A percentile compares a stretch with the other conserved stretches of the same genome.
Evolutionary conservation across 2,888 invertebrate genomes (phyloP).

Genomic region (Lycaena phlaeas): DNA sequence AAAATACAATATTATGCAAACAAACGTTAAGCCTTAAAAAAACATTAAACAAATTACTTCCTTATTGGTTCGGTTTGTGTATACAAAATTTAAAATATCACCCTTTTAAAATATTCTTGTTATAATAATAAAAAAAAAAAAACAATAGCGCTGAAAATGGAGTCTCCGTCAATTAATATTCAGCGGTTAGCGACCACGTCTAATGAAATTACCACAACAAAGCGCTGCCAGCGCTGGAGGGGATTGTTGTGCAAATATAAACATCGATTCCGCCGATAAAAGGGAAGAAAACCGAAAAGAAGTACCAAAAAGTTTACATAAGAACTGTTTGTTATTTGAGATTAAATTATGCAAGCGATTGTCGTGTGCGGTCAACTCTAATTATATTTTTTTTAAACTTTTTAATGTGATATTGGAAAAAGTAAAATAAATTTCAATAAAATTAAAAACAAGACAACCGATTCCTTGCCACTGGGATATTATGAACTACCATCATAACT

Average conservation of each 20-base stretch:
- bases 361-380: neutral
- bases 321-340: constrained; percentile 15
- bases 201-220: constrained; percentile 69
- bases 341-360: constrained; percentile 2
- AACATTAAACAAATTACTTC: too few relatives aligned
- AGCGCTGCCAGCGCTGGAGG: constrained; percentile 39
- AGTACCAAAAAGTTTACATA: constrained; percentile 15
- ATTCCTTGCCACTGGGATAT: too few relatives aligned
- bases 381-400: too few relatives aligned
- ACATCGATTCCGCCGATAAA: constrained; percentile 56
- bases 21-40: too few relatives aligned
- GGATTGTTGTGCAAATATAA: constrained; percentile 62
- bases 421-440: too few relatives aligned
- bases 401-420: too few relatives aligned
- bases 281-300: constrained; percentile 22
- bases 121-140: constrained; percentile 14
- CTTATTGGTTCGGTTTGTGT: too few relatives aligned
- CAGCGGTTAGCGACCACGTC: constrained; percentile 46
- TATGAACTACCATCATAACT: too few relatives aligned
- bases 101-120: constrained; percentile 4
- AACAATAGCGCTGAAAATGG: constrained; percentile 35
- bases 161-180: constrained; percentile 51
- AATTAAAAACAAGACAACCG: too few relatives aligned
- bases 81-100: too few relatives aligned
- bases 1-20: too few relatives aligned